phyloP scores from a whole-genome alignment of 2,113 vertebrate genomes.

The Myocastor coypus region DNA sequence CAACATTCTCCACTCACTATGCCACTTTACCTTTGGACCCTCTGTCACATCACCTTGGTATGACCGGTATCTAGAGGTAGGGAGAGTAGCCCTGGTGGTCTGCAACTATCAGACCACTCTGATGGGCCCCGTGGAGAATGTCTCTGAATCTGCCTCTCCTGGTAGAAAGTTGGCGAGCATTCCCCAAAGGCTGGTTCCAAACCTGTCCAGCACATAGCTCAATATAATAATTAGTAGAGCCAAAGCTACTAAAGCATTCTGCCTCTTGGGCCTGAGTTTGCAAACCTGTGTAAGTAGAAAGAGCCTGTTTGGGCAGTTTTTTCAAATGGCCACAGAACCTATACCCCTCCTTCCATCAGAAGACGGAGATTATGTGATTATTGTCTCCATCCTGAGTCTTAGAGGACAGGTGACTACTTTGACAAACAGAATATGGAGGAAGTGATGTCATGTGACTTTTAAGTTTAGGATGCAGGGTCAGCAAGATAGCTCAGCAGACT shows the following conservation, averaged over 20 bases:
- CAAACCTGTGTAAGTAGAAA: background rate
- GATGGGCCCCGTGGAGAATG: background rate
- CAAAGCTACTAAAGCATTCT: background rate
- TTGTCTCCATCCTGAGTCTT: background rate
- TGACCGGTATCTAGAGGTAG: background rate
- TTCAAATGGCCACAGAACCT: background rate
- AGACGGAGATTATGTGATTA: background rate
- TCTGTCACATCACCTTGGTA: accelerated
- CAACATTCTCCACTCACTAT: background rate
- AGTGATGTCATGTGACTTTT: too few relatives aligned
- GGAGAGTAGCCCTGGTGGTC: accelerated
- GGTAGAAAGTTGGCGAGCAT: background rate
- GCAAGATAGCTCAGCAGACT: too few relatives aligned
- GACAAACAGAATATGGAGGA: too few relatives aligned
- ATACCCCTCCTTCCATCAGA: background rate
- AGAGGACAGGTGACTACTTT: background rate
- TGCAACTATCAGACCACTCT: background rate
- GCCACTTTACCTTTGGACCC: too few relatives aligned
- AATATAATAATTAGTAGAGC: background rate
- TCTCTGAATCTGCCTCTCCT: too few relatives aligned
- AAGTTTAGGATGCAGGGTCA: too few relatives aligned
- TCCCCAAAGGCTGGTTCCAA: background rate
- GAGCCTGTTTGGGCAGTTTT: background rate
- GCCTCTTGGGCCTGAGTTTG: background rate
- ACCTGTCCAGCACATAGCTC: background rate